These are phyloP conservation scores for Hydroisotoma schaefferi DNA, from an alignment of 2,888 invertebrate genomes.

Conservation along the genomic window DNA sequence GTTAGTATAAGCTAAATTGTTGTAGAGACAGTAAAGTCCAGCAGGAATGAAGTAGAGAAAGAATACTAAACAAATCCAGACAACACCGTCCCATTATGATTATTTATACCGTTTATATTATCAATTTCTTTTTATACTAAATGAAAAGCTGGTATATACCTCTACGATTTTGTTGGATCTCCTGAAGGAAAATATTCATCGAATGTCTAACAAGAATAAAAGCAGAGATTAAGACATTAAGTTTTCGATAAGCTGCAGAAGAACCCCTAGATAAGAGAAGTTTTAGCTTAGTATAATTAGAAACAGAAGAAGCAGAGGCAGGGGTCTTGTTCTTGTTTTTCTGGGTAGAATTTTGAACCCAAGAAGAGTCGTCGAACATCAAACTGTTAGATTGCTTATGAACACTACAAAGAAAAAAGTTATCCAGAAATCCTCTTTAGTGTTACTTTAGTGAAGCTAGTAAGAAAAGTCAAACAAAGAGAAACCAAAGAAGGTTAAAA, in stretches of 20 bases:
- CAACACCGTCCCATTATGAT: too few relatives aligned
- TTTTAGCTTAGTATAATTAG: too few relatives aligned
- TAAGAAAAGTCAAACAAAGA: too few relatives aligned
- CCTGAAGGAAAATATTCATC: conserved; percentile 58
- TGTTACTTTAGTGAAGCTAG: too few relatives aligned
- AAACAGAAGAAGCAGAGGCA: neutral
- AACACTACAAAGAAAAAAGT: conserved; percentile 27
- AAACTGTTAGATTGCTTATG: conserved; percentile 24
- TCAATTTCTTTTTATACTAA: too few relatives aligned
- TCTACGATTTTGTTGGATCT: conserved; percentile 59
- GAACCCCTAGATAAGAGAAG: neutral
- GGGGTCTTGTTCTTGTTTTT: neutral
- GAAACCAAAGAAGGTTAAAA: too few relatives aligned
- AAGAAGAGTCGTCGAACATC: conserved; percentile 1
- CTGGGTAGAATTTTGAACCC: neutral
- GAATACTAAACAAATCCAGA: conserved; percentile 60
- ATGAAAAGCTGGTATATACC: conserved; percentile 49
- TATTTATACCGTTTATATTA: too few relatives aligned
- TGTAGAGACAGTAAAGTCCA: conserved; percentile 86
- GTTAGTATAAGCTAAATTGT: conserved; percentile 88
- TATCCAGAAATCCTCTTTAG: conserved; percentile 3
- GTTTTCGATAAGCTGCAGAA: neutral
- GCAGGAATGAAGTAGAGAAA: conserved; percentile 85
- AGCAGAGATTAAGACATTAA: neutral
- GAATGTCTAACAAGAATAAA: conserved; percentile 60